Conservation (phyloP, 2,113 vertebrate genomes). For the Onychostruthus taczanowskii region DNA sequence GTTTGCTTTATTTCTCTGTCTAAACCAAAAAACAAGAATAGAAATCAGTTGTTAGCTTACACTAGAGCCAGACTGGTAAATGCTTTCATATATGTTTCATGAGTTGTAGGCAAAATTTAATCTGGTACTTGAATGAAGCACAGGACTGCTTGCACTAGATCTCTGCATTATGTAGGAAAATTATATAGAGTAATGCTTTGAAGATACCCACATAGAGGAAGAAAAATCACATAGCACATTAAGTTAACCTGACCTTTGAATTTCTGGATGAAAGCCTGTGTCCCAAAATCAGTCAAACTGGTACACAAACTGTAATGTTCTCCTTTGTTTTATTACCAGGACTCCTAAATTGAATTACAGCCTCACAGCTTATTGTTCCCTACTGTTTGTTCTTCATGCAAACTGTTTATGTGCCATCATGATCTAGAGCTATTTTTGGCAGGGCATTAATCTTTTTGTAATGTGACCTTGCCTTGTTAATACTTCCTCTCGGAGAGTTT, state of each 20-base stretch:
- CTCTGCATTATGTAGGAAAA: not conserved
- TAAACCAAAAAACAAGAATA: not conserved
- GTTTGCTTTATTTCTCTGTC: not conserved
- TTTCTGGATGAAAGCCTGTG: not conserved
- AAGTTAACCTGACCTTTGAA: not conserved
- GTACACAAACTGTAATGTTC: not conserved
- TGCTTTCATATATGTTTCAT: not conserved
- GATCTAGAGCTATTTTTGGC: slow-evolving; percentile 7
- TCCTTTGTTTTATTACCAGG: not conserved
- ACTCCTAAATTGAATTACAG: not conserved
- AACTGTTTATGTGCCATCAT: slow-evolving; percentile 6
- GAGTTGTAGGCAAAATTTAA: not conserved
- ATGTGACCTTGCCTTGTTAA: not conserved
- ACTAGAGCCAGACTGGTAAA: not conserved
- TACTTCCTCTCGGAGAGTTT: not conserved
- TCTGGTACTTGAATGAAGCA: not conserved
- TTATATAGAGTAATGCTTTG: not conserved
- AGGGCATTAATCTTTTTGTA: not conserved
- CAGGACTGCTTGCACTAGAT: not conserved
- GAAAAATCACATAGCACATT: not conserved
- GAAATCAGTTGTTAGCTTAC: not conserved
- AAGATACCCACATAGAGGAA: not conserved
- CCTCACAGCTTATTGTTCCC: not conserved
- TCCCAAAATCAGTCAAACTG: not conserved
- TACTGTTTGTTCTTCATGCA: not conserved